phyloP scores from a whole-genome alignment of 1,140 invertebrate species.

The Acromyrmex heyeri region DNA sequence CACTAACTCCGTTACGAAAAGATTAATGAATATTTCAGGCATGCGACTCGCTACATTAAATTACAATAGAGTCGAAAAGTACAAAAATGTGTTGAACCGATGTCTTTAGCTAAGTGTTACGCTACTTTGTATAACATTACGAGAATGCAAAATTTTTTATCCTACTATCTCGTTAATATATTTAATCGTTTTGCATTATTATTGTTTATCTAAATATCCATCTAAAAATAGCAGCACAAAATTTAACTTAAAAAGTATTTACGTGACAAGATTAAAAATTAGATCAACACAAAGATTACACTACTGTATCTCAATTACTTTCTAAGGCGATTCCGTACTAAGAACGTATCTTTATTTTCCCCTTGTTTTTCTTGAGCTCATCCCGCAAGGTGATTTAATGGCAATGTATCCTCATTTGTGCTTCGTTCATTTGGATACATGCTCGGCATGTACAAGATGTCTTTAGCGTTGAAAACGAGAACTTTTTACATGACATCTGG shows the following conservation, averaged over 20 bases:
- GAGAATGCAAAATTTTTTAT: neutral
- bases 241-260: neutral
- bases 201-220: neutral
- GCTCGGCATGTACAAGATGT: neutral
- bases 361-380: neutral
- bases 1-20: neutral
- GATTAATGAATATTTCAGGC: neutral
- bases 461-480: slow-evolving; percentile 16
- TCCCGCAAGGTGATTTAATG: neutral
- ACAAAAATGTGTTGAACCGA: neutral
- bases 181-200: neutral
- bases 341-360: neutral
- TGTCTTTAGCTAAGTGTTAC: neutral
- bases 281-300: neutral
- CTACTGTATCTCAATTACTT: neutral
- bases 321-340: neutral
- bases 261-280: neutral
- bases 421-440: slow-evolving; percentile 32
- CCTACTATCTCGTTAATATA: neutral
- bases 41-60: neutral
- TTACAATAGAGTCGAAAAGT: neutral
- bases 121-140: neutral
- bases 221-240: neutral
- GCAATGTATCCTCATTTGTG: neutral
- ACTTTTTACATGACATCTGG: slow-evolving; percentile 79